Evolutionary conservation across 2,113 vertebrate species (phyloP).

Genomic region (Procavia capensis): DNA sequence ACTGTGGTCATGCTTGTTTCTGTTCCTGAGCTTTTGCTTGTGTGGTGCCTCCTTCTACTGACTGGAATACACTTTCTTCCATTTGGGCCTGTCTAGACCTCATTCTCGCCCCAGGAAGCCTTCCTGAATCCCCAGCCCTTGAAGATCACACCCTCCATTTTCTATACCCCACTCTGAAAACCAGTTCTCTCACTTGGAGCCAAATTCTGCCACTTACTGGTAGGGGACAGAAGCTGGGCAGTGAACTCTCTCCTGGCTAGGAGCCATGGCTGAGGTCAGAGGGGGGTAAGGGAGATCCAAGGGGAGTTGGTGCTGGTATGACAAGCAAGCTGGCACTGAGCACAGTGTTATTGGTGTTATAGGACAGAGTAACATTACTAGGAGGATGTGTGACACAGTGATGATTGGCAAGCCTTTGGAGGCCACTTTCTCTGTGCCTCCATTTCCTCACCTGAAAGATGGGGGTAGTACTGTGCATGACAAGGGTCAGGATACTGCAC

Average conservation of each 20-base stretch:
- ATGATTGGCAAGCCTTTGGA: slow-evolving; percentile 38
- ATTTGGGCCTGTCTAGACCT: neutral
- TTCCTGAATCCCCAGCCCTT: neutral
- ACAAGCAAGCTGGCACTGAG: neutral
- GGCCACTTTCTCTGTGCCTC: slow-evolving; percentile 29
- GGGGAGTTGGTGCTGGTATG: neutral
- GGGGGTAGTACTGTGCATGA: neutral
- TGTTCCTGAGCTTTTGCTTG: neutral
- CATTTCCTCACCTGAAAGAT: slow-evolving; percentile 45
- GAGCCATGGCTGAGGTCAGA: neutral
- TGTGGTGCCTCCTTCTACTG: too few species aligned
- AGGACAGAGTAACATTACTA: neutral
- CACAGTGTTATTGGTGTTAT: neutral
- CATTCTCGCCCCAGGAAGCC: neutral
- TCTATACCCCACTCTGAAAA: slow-evolving; percentile 5
- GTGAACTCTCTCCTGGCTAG: neutral
- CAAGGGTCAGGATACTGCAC: neutral
- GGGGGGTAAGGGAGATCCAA: neutral
- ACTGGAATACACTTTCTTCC: neutral
- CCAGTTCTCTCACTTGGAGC: neutral
- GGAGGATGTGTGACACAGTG: neutral
- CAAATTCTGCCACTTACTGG: neutral
- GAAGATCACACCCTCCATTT: neutral
- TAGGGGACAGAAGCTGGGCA: neutral
- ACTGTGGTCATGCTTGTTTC: neutral